A percentile compares a stretch with the other conserved stretches of the same genome.
Conservation (phyloP, 2,888 invertebrate species). For the Acanthosepion esculentum region DNA sequence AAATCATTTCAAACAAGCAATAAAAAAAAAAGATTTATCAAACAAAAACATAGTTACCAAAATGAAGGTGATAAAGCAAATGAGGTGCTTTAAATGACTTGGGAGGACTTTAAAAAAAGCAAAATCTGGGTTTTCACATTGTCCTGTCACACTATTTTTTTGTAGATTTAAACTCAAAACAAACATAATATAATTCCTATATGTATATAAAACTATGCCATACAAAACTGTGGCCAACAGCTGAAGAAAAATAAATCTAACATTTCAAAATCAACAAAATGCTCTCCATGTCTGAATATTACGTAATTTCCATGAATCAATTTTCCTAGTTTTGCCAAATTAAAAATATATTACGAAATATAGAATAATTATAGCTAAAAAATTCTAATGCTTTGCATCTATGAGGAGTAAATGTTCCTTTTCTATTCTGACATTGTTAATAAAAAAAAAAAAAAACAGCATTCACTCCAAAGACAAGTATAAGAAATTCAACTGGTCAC, state of each 20-base stretch:
- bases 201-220: neutral
- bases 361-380: neutral
- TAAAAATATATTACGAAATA: neutral
- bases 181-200: neutral
- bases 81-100: neutral
- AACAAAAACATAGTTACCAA: neutral
- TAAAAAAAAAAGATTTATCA: neutral
- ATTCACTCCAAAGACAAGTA: too few species aligned
- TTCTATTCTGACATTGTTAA: too few species aligned
- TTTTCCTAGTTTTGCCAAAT: neutral
- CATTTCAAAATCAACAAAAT: neutral
- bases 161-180: neutral
- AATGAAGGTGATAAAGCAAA: neutral
- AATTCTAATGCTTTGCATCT: neutral
- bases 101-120: neutral
- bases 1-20: neutral
- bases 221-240: neutral
- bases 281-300: neutral
- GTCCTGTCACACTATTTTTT: neutral
- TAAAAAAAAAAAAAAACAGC: too few species aligned
- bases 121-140: neutral
- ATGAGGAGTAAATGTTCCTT: neutral
- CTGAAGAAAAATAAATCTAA: neutral
- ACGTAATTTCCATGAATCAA: neutral
- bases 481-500: too few species aligned